A percentile compares a stretch with the other conserved stretches of the same genome.
These are phyloP conservation scores for Chrysogorgia sp. DNA, from an alignment of 92 coral and sea anemone species.

Conservation along the genomic window DNA sequence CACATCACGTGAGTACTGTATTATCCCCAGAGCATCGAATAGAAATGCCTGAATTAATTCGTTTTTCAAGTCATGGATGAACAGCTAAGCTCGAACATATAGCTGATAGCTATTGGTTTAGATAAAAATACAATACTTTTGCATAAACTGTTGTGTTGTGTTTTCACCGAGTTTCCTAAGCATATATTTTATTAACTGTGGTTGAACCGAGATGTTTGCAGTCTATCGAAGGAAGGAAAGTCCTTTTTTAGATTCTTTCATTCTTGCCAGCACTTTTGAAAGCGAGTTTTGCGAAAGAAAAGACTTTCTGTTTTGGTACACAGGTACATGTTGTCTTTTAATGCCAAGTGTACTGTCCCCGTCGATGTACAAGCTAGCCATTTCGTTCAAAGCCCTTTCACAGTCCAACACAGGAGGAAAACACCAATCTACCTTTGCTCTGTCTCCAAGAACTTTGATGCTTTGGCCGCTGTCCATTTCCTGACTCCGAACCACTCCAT, in stretches of 20 bases:
- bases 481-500: constrained; percentile 4
- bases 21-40: too few species aligned
- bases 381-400: constrained; percentile 24
- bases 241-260: constrained; percentile 10
- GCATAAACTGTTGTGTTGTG: too few species aligned
- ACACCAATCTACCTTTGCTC: constrained; percentile 1
- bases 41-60: too few species aligned
- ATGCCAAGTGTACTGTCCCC: constrained; percentile 16
- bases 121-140: too few species aligned
- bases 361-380: constrained; percentile 15
- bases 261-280: constrained; percentile 10
- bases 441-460: constrained; percentile 24
- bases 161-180: too few species aligned
- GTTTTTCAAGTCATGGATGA: too few species aligned
- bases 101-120: too few species aligned
- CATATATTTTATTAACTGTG: background rate
- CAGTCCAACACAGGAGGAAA: too few species aligned
- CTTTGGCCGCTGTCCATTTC: constrained; percentile 34
- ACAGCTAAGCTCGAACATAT: too few species aligned
- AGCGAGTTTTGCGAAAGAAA: background rate
- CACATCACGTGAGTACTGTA: too few species aligned
- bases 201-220: background rate
- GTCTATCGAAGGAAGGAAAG: constrained; percentile 12
- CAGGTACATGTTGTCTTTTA: constrained; percentile 20
- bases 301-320: constrained; percentile 20